phyloP scores from a whole-genome alignment of 2,797 vertebrate genomes.

The Delichon dasypus region DNA sequence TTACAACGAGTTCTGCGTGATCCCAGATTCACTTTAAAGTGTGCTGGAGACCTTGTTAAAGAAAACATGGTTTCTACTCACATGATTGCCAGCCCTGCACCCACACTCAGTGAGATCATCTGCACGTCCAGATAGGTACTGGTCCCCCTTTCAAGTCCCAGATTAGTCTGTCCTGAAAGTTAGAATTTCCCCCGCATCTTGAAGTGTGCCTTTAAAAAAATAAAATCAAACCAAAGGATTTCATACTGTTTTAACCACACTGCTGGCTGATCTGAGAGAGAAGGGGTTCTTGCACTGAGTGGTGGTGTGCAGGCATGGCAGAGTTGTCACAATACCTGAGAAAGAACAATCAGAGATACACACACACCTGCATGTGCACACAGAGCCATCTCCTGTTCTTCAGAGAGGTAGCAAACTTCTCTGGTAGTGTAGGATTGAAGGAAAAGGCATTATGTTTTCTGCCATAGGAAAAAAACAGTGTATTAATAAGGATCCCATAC shows the following conservation, averaged over 20 bases:
- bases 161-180: not conserved
- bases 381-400: not conserved
- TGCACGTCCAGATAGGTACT: not conserved
- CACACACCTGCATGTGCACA: fast-evolving
- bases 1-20: not conserved
- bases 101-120: not conserved
- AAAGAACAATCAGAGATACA: not conserved
- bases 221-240: not conserved
- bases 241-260: not conserved
- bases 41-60: not conserved
- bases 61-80: not conserved
- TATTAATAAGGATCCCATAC: not conserved
- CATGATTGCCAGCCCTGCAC: not conserved
- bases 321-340: not conserved
- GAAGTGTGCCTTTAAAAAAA: not conserved
- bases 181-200: not conserved
- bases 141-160: not conserved
- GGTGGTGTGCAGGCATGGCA: not conserved
- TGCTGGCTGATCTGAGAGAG: not conserved
- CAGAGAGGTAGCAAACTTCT: not conserved
- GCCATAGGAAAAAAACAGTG: not conserved
- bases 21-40: not conserved
- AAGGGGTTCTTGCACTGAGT: not conserved
- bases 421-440: not conserved
- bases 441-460: not conserved